Percentiles rank a stretch among this genome's conserved stretches.
Conservation (phyloP, 2,113 vertebrate species). For the Alaudala cheleensis region DNA sequence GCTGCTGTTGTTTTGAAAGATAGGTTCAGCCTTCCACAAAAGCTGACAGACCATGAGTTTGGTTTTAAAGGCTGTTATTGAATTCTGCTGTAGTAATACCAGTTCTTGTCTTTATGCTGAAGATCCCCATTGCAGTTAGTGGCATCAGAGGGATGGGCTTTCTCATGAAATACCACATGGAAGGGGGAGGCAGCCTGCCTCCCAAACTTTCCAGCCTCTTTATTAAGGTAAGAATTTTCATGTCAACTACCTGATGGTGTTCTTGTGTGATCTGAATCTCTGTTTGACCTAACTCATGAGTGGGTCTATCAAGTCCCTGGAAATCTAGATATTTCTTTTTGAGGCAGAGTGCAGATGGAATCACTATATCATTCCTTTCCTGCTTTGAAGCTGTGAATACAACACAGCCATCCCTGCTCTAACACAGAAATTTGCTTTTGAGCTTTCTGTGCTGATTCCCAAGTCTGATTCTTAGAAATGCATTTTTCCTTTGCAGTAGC, state of each 20-base stretch:
- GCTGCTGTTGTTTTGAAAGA: background rate
- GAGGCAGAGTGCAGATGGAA: background rate
- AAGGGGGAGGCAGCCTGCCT: constrained; percentile 74
- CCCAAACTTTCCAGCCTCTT: constrained; percentile 87
- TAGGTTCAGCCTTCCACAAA: background rate
- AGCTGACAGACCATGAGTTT: background rate
- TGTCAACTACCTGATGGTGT: background rate
- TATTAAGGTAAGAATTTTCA: constrained; percentile 83
- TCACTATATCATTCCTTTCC: background rate
- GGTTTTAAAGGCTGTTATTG: background rate
- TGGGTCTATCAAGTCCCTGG: background rate
- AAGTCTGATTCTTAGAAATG: background rate
- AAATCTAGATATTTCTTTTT: background rate
- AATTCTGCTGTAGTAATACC: background rate
- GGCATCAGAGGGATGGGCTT: constrained; percentile 93
- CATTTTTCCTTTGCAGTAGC: background rate
- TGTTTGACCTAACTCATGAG: background rate
- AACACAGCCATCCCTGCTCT: background rate
- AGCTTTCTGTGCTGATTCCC: background rate
- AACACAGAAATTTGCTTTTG: background rate
- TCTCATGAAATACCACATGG: constrained; percentile 90
- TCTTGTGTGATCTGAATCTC: background rate
- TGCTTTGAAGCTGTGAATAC: background rate
- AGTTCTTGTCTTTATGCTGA: background rate
- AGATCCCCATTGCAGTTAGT: constrained; percentile 95